phyloP scores from a whole-genome alignment of 2,888 invertebrate species.

The Drosophila acutilabella region DNA sequence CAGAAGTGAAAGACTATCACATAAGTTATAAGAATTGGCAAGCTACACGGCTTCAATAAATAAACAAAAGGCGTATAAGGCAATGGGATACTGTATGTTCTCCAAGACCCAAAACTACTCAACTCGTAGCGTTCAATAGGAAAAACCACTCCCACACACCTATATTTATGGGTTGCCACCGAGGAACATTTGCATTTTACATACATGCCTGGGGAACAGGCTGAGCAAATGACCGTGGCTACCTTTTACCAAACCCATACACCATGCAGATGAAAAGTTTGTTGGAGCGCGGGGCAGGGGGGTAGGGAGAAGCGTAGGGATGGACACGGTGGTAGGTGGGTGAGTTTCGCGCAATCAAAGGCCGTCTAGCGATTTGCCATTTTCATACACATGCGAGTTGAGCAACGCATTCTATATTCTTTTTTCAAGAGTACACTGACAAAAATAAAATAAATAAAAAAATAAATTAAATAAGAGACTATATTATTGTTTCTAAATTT shows the following conservation, averaged over 20 bases:
- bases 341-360: slow-evolving; percentile 70
- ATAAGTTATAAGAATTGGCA: slow-evolving; percentile 77
- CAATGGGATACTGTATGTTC: slow-evolving; percentile 46
- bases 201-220: slow-evolving; percentile 55
- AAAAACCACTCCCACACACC: slow-evolving; percentile 41
- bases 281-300: neutral
- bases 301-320: neutral
- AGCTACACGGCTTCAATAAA: slow-evolving; percentile 74
- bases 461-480: neutral
- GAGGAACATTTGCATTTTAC: slow-evolving; percentile 65
- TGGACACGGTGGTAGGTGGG: neutral
- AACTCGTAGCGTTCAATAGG: slow-evolving; percentile 22
- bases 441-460: neutral
- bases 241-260: slow-evolving; percentile 21
- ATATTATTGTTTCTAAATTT: too few species aligned
- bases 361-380: slow-evolving; percentile 79
- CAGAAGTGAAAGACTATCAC: slow-evolving; percentile 48
- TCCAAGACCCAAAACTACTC: slow-evolving; percentile 71
- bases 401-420: slow-evolving; percentile 65
- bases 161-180: slow-evolving; percentile 65
- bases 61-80: slow-evolving; percentile 75
- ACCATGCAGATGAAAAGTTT: neutral
- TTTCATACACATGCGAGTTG: slow-evolving; percentile 75
- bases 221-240: slow-evolving; percentile 72
- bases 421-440: neutral